Base-by-base conservation (phyloP, 2,113 vertebrate species). In the Oncorhynchus clarkii region DNA sequence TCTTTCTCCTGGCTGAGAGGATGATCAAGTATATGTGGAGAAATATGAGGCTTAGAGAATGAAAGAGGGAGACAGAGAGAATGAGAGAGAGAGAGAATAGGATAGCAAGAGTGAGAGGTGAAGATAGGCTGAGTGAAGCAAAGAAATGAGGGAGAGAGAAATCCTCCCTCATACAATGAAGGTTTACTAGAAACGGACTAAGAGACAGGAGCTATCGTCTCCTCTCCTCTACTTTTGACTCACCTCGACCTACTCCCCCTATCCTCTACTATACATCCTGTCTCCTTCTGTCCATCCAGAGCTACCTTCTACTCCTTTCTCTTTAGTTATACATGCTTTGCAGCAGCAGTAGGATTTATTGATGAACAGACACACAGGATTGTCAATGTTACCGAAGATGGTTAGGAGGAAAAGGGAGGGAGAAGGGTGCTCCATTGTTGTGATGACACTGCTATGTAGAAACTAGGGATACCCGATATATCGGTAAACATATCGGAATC, bases 131-230 rank as follows among this genome's bases (percentile, higher is more conserved):
- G 27, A 31, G 54, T 11, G 34, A 48, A 31, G 75, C 54, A 57
- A 74, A 83, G 78, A 82, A 4, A 67, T 76, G 79, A 71, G 54
- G 59, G 49, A 71, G 73, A 65, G 57, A 24, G 60, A 69, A 62
- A 13, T 22, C 84, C 75, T 80, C 27, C 67, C 73, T 70, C 74
- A 80, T 75, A 79, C 34, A 39, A 39, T 8, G 34, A 39, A 39
- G 34, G 34, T 39, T 39, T 39, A 39, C 7, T 39, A 76, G 29
- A 68, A 31, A 34, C 14, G 31, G 67, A 81, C 81, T 88, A 39
- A 84, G 79, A 77, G 75, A 88, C 34, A 39, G 34, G 82, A 89
- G 79, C 83, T 75, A 18, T 54, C 62, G 11, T 70, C 57, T 79
- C 75, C 78, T 83, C 84, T 82, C 82, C n/a, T 88, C 81, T 82